Base-by-base conservation (phyloP, 1,140 invertebrate species). In the Zeugodacus cucurbitae region DNA sequence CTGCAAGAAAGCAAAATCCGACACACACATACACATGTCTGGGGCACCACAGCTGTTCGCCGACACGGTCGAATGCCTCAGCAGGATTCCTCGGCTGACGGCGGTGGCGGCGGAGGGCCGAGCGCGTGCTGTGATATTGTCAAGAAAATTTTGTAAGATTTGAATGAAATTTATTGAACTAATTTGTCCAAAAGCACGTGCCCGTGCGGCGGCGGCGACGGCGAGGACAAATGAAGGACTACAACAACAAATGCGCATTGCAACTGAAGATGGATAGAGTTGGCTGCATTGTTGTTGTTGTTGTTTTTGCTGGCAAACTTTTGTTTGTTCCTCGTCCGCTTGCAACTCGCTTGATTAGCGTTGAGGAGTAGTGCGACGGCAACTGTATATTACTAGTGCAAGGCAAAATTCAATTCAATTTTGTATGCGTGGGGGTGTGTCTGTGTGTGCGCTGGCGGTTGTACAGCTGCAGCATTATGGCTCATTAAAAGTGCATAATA, bases 91-190 rank as follows among this genome's bases (percentile, higher is more conserved):
- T 44, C 11, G 2, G 41, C 22, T 2, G 7, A 26, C 17, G 41
- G 41, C 20, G 6, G 7, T 1, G 48, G n/a, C n/a, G n/a, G n/a
- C n/a, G n/a, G 67, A 41, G 22, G 22, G 74, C 29, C 34, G 32
- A 8, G 32, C 11, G 64, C 32, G 64, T 34, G n/a, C 41, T 26
- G n/a, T 48, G 74, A 34, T 48, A 48, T 54, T 82, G 44, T 48
- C 41, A 82, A 48, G 74, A n/a, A 82, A 82, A 82, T 82, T 82
- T 82, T 48, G 74, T 82, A 54, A 48, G 74, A 48, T 82, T 82
- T 82, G 74, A 82, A 82, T 82, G 29, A 82, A 82, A 82, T 48
- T 82, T 82, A 82, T 82, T 82, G 74, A 82, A 82, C 74, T 82
- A 82, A 82, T 82, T 82, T 82, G 74, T 82, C 41, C 74, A 82